Base-by-base conservation (phyloP, 2,888 invertebrate species). In the Chironomus tentans region DNA sequence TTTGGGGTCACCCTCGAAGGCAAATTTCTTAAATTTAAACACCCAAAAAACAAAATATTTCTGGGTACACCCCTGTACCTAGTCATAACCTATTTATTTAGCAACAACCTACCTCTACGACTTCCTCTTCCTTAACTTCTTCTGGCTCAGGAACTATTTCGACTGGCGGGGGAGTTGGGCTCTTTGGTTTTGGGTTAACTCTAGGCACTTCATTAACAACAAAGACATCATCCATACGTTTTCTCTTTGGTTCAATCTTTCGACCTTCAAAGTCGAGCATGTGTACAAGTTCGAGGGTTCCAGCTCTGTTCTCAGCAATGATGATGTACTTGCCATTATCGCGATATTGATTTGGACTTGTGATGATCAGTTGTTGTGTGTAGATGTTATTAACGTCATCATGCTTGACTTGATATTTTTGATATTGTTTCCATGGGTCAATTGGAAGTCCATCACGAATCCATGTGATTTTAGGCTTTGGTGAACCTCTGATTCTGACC, bases 401-500 rank as follows among this genome's bases (percentile, higher is more conserved):
- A 56, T 68, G 68, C 13, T 76, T 76, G 13, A 76, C 21, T 61
- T 76, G 76, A 69, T 69, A 76, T 15, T 76, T 76, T 6, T 76
- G 24, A 61, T 76, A 76, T 68, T 68, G 69, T 3, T 18, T 69
- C 76, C 76, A 76, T 69, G 22, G 68, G 38, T 76, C 38, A 47
- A 76, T 76, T 15, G 76, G 69, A 78, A 79, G 85, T 81, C 70
- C 91, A 46, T 76, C 76, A 15, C 68, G 24, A 1, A 61, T 5
- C 94, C 94, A 94, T 77, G 88, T 87, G 38, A 93, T 86, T 68
- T 85, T 86, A 73, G 92, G 90, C 77, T 92, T 91, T 0, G 90
- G 88, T 80, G 91, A 89, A 61, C 92, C 91, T 77, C 93, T 86
- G 47, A 93, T 89, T 79, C 91, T 92, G 82, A 94, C 94, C 82